phyloP scores from a whole-genome alignment of 2,797 vertebrate genomes.

The Sphenopsis melanotis region DNA sequence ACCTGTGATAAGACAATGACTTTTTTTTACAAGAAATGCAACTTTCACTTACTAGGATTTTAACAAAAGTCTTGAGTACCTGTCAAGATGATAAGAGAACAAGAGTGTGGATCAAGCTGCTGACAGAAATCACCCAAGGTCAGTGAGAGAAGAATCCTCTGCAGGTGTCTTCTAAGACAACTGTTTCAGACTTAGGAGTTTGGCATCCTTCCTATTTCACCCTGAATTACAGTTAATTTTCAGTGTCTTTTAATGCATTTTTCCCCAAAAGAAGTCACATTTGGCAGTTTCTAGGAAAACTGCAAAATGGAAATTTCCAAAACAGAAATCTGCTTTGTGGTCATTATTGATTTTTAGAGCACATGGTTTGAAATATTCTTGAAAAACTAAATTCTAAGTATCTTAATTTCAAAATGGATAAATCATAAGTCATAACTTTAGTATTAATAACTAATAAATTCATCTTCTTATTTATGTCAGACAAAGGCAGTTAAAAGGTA shows the following conservation, averaged over 20 bases:
- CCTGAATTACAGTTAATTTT: neutral
- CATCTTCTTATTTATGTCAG: neutral
- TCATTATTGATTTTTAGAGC: neutral
- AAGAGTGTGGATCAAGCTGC: neutral
- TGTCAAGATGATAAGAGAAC: neutral
- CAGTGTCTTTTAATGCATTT: neutral
- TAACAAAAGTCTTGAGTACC: neutral
- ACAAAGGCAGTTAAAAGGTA: neutral
- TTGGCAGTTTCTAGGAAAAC: neutral
- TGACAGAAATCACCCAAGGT: neutral
- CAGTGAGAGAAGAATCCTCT: neutral
- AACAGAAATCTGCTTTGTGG: neutral
- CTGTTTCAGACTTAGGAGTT: neutral
- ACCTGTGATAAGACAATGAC: neutral
- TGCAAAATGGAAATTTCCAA: neutral
- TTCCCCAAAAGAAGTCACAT: neutral
- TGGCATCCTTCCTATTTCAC: neutral
- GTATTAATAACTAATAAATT: neutral
- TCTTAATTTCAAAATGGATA: neutral
- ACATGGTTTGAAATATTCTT: neutral
- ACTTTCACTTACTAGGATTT: neutral
- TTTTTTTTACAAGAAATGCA: neutral
- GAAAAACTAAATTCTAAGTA: neutral
- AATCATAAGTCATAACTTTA: neutral
- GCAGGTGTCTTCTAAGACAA: neutral